Percentiles rank a stretch among this genome's conserved stretches.
These are phyloP conservation scores for Heteractis magnifica DNA, from an alignment of 92 coral and sea anemone species.

Conservation along the genomic window DNA sequence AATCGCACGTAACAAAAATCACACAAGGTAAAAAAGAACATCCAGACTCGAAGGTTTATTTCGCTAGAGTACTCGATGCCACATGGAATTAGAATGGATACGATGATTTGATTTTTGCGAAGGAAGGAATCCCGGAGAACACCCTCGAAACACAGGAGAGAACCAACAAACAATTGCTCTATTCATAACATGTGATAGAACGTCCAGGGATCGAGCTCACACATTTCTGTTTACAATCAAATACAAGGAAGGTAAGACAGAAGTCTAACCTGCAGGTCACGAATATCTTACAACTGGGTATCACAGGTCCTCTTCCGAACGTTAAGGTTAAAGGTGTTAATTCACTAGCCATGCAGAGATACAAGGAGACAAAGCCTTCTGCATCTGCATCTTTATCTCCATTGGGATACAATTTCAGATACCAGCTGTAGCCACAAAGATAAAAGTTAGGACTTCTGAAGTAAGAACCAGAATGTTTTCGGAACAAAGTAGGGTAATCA, in stretches of 20 bases:
- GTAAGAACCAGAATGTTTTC: neutral
- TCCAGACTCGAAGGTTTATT: too few species aligned
- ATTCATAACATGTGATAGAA: neutral
- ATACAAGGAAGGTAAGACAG: neutral
- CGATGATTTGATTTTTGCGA: too few species aligned
- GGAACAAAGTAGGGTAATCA: neutral
- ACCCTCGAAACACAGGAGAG: too few species aligned
- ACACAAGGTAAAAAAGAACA: too few species aligned
- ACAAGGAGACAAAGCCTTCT: constrained; percentile 4
- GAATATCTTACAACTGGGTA: neutral
- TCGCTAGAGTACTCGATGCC: too few species aligned
- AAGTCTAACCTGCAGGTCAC: neutral
- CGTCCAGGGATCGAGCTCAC: neutral
- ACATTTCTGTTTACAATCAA: neutral
- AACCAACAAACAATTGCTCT: too few species aligned
- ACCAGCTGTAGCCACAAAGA: neutral
- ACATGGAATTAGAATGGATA: too few species aligned
- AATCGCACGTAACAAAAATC: too few species aligned
- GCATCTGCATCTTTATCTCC: neutral
- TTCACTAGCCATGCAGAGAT: neutral
- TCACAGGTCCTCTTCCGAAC: neutral
- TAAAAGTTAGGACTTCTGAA: neutral
- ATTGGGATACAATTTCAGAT: neutral
- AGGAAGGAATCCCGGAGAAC: too few species aligned
- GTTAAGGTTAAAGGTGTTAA: neutral